A percentile compares a stretch with the other conserved stretches of the same genome.
phyloP scores from a whole-genome alignment of 2,888 invertebrate genomes.

The Drosophila meridionalis region DNA sequence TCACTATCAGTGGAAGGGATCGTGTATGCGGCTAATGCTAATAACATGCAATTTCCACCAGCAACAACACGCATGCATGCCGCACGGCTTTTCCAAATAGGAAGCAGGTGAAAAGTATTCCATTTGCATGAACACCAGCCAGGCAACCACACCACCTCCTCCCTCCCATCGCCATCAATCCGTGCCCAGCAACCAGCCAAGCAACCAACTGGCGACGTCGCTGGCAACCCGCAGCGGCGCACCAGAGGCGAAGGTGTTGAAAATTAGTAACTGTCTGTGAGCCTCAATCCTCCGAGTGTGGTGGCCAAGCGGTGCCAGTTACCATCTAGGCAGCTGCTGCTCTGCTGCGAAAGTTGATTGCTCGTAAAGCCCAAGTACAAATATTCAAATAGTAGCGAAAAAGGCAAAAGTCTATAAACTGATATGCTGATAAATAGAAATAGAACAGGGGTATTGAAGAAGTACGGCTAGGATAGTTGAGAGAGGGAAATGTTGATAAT shows the following conservation, averaged over 20 bases:
- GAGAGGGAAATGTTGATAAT: too few species aligned
- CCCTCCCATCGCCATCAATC: constrained; percentile 3
- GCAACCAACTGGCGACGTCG: constrained; percentile 66
- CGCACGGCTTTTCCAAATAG: constrained; percentile 51
- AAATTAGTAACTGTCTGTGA: constrained; percentile 72
- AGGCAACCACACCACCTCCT: constrained; percentile 1
- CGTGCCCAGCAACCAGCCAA: constrained; percentile 34
- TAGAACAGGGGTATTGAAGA: too few species aligned
- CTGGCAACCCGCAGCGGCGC: constrained; percentile 61
- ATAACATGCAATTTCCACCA: constrained; percentile 79
- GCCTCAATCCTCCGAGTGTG: constrained; percentile 35
- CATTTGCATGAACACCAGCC: constrained; percentile 77
- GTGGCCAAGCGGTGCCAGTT: constrained; percentile 43
- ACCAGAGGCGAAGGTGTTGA: constrained; percentile 70
- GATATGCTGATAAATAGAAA: neutral
- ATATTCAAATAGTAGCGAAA: neutral
- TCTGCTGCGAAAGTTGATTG: constrained; percentile 30
- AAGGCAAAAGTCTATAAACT: neutral
- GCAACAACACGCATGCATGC: constrained; percentile 66
- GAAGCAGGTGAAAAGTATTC: constrained; percentile 79
- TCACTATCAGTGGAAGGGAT: constrained; percentile 74
- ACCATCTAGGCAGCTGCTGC: constrained; percentile 32
- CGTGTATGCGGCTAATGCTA: constrained; percentile 80
- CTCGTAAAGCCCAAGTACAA: constrained; percentile 30
- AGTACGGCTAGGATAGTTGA: fast-evolving